A percentile compares a stretch with the other conserved stretches of the same genome.
phyloP scores from a whole-genome alignment of 2,797 vertebrate species.

The Loris lydekkerianus region DNA sequence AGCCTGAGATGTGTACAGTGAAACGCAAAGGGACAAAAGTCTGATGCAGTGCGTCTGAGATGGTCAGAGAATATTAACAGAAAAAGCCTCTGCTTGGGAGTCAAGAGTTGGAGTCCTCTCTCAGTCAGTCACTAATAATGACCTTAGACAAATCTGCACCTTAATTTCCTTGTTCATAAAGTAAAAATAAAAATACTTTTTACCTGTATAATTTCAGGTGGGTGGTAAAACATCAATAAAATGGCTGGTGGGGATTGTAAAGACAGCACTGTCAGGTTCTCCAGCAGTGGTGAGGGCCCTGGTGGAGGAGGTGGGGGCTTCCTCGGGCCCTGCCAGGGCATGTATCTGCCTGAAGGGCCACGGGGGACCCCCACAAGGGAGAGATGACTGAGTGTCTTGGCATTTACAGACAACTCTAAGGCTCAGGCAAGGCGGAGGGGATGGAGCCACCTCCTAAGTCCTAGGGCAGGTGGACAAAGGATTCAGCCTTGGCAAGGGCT shows the following conservation, averaged over 20 bases:
- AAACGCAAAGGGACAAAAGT: not conserved
- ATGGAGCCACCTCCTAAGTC: accelerated
- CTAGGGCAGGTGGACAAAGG: too few relatives aligned
- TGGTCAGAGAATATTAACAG: not conserved
- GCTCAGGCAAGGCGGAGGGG: not conserved
- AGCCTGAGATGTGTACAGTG: not conserved
- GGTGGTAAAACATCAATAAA: not conserved
- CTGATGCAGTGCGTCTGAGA: not conserved
- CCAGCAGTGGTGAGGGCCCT: accelerated
- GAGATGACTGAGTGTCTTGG: accelerated
- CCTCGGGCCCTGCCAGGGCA: not conserved
- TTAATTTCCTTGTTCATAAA: slow-evolving; percentile 5
- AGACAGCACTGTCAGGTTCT: not conserved
- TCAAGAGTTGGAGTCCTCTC: not conserved
- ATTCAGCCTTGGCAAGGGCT: too few relatives aligned
- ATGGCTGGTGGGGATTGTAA: not conserved
- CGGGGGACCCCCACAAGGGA: not conserved
- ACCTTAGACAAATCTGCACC: not conserved
- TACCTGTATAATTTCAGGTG: not conserved
- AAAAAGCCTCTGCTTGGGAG: not conserved
- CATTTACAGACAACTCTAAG: not conserved
- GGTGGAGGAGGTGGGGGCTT: accelerated
- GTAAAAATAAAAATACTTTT: not conserved
- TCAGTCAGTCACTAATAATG: not conserved
- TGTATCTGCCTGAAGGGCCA: not conserved